These are phyloP conservation scores for Mesocricetus auratus DNA, from an alignment of 2,113 vertebrate species.

Conservation along the genomic window DNA sequence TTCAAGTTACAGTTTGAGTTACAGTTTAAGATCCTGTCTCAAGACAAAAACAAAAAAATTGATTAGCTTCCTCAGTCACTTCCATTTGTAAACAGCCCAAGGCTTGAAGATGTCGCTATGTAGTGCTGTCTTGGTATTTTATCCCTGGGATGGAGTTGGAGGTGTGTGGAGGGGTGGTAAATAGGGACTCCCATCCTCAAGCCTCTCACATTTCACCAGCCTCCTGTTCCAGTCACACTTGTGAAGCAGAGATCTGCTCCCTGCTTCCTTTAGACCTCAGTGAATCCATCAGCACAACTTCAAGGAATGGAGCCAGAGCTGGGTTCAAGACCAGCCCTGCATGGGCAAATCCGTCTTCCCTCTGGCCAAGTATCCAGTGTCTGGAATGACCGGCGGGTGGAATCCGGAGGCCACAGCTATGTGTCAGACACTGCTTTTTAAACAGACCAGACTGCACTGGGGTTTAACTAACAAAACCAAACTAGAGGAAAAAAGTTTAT, in stretches of 20 bases:
- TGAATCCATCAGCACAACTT: background rate
- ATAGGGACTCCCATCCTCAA: background rate
- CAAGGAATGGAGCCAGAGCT: background rate
- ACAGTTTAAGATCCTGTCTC: background rate
- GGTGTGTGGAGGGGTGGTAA: background rate
- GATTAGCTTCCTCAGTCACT: background rate
- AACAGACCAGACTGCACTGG: background rate
- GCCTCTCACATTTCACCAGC: background rate
- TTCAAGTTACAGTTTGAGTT: background rate
- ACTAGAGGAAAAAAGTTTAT: constrained; percentile 14
- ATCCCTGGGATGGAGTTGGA: background rate
- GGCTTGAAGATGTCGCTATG: background rate
- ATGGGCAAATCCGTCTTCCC: background rate
- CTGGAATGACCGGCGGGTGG: background rate
- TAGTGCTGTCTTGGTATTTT: background rate
- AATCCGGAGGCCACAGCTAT: background rate
- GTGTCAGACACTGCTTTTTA: constrained; percentile 14
- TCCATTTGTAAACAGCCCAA: background rate
- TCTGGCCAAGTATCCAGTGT: background rate
- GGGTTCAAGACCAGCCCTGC: background rate
- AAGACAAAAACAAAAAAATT: background rate
- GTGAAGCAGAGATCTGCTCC: background rate
- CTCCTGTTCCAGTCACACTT: background rate
- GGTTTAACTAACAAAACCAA: constrained; percentile 23
- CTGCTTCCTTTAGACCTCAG: background rate